Evolutionary conservation across 2,888 invertebrate species (phyloP).

Genomic region (Drosophila yooni): DNA sequence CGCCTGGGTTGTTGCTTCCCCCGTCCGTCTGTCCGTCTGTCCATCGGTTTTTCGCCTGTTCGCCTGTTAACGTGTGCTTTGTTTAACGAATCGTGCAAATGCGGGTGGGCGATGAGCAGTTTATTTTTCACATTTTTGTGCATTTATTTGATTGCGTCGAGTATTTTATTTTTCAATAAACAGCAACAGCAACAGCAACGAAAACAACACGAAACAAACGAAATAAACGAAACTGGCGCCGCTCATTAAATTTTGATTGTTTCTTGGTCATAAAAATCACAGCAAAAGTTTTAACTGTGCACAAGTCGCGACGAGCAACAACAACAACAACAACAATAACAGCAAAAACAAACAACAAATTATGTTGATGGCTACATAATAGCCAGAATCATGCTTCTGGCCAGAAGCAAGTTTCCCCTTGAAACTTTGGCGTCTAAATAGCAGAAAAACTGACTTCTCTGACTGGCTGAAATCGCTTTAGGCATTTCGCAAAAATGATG

Average conservation of each 20-base stretch:
- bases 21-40: neutral
- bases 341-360: constrained; percentile 65
- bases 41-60: constrained; percentile 9
- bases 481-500: constrained; percentile 81
- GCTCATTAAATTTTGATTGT: constrained; percentile 80
- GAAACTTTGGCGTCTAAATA: constrained; percentile 63
- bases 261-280: constrained; percentile 75
- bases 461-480: constrained; percentile 62
- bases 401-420: constrained; percentile 22
- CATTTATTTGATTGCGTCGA: constrained; percentile 73
- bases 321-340: constrained; percentile 20
- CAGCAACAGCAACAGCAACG: constrained; percentile 29
- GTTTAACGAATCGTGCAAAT: constrained; percentile 85
- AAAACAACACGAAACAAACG: neutral
- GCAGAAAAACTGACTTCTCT: constrained; percentile 50
- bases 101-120: constrained; percentile 79
- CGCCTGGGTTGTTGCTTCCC: constrained; percentile 30
- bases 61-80: constrained; percentile 83
- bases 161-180: constrained; percentile 78
- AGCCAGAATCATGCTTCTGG: constrained; percentile 50
- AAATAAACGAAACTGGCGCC: constrained; percentile 66
- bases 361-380: constrained; percentile 81
- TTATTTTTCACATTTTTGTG: constrained; percentile 69
- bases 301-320: constrained; percentile 43
- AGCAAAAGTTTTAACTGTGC: constrained; percentile 69